Conservation (phyloP, 2,888 invertebrate genomes). For the Tridacna crocea region DNA sequence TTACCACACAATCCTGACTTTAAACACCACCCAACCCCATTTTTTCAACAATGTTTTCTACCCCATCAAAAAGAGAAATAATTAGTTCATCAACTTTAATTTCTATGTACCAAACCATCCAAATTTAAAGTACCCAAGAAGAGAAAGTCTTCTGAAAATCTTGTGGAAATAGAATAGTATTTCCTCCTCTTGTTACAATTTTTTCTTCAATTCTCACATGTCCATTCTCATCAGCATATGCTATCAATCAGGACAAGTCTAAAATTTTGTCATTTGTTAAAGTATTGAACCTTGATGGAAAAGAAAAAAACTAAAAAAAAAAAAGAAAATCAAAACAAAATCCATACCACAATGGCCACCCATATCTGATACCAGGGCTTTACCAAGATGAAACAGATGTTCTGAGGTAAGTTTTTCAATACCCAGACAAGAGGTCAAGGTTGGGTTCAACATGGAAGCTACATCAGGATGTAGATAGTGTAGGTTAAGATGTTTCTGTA, state of each 20-base stretch:
- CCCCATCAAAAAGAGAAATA: too few relatives aligned
- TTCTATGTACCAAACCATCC: too few relatives aligned
- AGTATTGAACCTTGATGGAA: neutral
- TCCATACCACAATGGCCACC: constrained; percentile 19
- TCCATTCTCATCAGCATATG: too few relatives aligned
- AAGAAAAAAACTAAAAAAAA: neutral
- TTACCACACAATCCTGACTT: too few relatives aligned
- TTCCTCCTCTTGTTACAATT: neutral
- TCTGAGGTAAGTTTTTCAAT: constrained; percentile 78
- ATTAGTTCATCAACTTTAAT: too few relatives aligned
- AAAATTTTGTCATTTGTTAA: neutral
- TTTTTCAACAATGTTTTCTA: too few relatives aligned
- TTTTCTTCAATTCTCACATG: neutral
- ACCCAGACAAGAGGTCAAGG: constrained; percentile 78
- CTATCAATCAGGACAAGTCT: neutral
- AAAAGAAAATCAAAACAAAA: neutral
- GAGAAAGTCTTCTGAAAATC: too few relatives aligned
- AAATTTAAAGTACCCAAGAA: too few relatives aligned
- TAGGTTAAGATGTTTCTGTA: constrained; percentile 77
- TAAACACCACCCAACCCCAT: too few relatives aligned
- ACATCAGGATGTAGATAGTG: constrained; percentile 80
- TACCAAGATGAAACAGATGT: constrained; percentile 80
- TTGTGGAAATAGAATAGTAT: neutral
- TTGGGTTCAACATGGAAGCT: constrained; percentile 69
- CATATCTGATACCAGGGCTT: constrained; percentile 64